A percentile compares a stretch with the other conserved stretches of the same genome.
These are phyloP conservation scores for Cremastobaeus sp. DNA, from an alignment of 2,888 invertebrate genomes.

Conservation along the genomic window DNA sequence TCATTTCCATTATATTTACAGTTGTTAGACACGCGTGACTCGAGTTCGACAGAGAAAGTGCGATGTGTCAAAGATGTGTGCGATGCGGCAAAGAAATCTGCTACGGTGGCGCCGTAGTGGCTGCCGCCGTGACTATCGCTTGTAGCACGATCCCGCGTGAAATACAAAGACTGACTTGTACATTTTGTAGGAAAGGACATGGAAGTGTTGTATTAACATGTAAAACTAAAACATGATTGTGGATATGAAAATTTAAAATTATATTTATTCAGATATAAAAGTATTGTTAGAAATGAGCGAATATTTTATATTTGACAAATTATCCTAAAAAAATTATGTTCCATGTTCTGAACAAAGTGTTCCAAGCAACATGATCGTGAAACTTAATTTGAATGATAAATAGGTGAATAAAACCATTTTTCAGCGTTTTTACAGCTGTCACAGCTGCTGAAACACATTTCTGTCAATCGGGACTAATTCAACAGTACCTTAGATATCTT, in stretches of 20 bases:
- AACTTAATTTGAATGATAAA: constrained; percentile 6
- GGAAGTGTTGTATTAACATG: neutral
- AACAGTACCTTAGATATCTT: constrained; percentile 9
- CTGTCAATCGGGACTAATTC: constrained; percentile 5
- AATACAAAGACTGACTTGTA: neutral
- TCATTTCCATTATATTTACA: constrained; percentile 1
- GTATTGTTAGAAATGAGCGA: neutral
- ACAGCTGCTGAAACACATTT: neutral
- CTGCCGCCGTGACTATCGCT: neutral
- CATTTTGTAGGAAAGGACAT: neutral
- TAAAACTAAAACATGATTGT: neutral
- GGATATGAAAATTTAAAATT: neutral
- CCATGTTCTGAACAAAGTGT: neutral
- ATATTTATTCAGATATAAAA: neutral
- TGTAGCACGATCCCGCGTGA: neutral
- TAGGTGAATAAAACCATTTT: neutral
- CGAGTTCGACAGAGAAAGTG: neutral
- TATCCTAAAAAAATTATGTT: neutral
- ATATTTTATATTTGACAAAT: neutral
- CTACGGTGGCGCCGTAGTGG: neutral
- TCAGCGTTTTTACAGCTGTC: neutral
- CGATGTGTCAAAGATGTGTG: neutral
- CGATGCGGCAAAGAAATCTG: neutral
- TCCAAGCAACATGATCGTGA: neutral
- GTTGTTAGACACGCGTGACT: neutral